Evolutionary conservation across 2,797 vertebrate species (phyloP).

Genomic region (Sebastes itinus): DNA sequence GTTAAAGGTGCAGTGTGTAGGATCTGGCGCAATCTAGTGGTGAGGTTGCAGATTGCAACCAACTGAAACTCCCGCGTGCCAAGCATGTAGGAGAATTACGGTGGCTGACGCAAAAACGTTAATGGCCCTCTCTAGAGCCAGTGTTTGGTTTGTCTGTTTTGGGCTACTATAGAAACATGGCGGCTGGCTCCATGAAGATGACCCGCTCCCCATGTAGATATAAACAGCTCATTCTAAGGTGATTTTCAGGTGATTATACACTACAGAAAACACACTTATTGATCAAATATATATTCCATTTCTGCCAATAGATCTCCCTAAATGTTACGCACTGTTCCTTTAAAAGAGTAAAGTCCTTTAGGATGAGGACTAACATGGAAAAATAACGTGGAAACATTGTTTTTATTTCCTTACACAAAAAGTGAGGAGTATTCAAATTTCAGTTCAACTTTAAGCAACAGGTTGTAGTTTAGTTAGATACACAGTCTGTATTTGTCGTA

Average conservation of each 20-base stretch:
- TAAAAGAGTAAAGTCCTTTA: neutral
- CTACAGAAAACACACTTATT: neutral
- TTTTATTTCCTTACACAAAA: neutral
- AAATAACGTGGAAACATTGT: neutral
- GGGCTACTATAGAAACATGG: no score
- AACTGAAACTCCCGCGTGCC: no score
- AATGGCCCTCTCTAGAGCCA: no score
- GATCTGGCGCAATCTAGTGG: neutral
- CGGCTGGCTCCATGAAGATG: no score
- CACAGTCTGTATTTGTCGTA: neutral
- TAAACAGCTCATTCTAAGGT: neutral
- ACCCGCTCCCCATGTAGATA: neutral
- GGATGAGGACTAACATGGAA: neutral
- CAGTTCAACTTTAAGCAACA: neutral
- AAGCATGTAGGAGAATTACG: no score
- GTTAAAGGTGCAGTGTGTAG: neutral
- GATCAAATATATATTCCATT: neutral
- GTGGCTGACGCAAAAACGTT: no score
- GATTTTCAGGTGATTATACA: neutral
- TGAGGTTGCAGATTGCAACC: neutral
- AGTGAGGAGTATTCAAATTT: neutral
- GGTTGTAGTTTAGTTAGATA: neutral
- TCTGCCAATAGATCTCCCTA: neutral
- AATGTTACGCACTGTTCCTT: neutral
- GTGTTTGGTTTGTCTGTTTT: no score